These are phyloP conservation scores for Hirtodrosophila confusa DNA, from an alignment of 2,888 invertebrate species.

Conservation along the genomic window DNA sequence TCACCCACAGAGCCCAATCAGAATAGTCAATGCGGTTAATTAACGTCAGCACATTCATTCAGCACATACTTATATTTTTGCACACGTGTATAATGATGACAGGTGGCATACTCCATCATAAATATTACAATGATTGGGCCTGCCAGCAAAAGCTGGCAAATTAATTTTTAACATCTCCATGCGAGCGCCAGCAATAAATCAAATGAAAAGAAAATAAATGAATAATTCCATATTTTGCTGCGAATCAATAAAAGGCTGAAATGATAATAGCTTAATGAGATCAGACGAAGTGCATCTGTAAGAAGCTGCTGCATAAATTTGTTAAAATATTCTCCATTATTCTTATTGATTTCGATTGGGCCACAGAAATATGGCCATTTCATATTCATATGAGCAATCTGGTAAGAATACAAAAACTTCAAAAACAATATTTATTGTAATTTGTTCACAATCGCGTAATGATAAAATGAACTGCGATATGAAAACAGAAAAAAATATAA, in stretches of 20 bases:
- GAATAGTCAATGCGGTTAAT: conserved; percentile 41
- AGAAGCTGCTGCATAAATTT: conserved; percentile 1
- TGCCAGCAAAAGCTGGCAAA: conserved; percentile 7
- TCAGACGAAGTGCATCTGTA: conserved; percentile 1
- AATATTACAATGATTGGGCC: conserved; percentile 6
- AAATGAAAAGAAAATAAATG: not conserved
- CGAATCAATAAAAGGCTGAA: conserved; percentile 2
- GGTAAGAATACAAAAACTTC: conserved; percentile 28
- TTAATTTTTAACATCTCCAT: conserved; percentile 9
- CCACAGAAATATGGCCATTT: conserved; percentile 24
- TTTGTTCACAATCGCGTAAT: conserved; percentile 39
- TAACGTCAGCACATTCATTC: conserved; percentile 10
- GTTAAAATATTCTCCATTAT: conserved; percentile 6
- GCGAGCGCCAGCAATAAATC: not conserved
- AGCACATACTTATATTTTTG: not conserved
- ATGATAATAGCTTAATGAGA: conserved; percentile 3
- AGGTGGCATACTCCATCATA: not conserved
- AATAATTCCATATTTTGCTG: not conserved
- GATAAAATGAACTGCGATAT: conserved; percentile 35
- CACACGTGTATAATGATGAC: not conserved
- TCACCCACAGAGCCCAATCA: conserved; percentile 25
- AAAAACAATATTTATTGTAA: conserved; percentile 72
- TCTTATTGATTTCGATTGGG: conserved; percentile 27
- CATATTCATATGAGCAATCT: conserved; percentile 25
- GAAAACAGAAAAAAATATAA: conserved; percentile 16